These are phyloP conservation scores for Ectemnius lituratus DNA, from an alignment of 2,888 invertebrate genomes.

Conservation along the genomic window DNA sequence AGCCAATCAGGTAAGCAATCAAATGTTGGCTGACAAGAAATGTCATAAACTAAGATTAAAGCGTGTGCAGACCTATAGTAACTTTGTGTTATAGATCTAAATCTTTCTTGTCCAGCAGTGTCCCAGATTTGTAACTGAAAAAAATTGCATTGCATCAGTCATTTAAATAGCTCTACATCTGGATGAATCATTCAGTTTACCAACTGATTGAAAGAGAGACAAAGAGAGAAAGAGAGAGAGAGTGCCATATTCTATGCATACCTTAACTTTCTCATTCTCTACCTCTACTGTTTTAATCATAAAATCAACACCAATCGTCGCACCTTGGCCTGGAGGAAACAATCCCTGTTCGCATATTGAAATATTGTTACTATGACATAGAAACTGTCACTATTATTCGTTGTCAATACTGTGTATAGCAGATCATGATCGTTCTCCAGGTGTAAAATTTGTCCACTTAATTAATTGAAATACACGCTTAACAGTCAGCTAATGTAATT, in stretches of 20 bases:
- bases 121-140: slow-evolving; percentile 98
- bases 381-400: too few species aligned
- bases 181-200: slow-evolving; percentile 15
- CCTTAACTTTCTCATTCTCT: slow-evolving; percentile 96
- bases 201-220: slow-evolving; percentile 28
- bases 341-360: slow-evolving; percentile 82
- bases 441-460: too few species aligned
- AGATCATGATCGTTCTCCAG: too few species aligned
- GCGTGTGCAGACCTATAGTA: slow-evolving; percentile 99
- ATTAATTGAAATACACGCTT: too few species aligned
- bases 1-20: slow-evolving; percentile 98
- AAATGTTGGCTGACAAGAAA: slow-evolving; percentile 98
- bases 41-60: slow-evolving; percentile 97
- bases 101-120: slow-evolving; percentile 97
- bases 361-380: too few species aligned
- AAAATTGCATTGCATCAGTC: slow-evolving; percentile 2
- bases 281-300: slow-evolving; percentile 99
- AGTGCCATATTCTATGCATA: slow-evolving; percentile 67
- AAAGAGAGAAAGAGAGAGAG: slow-evolving; percentile 20
- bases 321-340: slow-evolving; percentile 98
- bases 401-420: too few species aligned
- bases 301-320: slow-evolving; percentile 99
- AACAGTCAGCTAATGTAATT: slow-evolving; percentile 1
- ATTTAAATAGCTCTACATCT: slow-evolving; percentile 5
- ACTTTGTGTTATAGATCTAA: slow-evolving; percentile 98